Base-by-base conservation (phyloP, 2,888 invertebrate species). In the Strigamia transsilvanica region DNA sequence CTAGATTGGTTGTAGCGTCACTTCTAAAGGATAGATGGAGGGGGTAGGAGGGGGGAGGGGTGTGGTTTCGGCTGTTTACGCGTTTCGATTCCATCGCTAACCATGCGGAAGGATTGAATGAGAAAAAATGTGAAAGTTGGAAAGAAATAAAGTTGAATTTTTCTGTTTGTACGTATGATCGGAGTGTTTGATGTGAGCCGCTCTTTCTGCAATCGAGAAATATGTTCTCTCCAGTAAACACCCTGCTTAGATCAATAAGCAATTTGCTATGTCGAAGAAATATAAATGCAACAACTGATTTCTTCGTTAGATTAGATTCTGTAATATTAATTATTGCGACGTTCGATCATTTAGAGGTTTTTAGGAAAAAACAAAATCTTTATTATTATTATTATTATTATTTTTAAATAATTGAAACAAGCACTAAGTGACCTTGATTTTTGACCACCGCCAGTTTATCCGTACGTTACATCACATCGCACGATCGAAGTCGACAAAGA, bases 221-320 rank as follows among this genome's bases (percentile, higher is more conserved):
- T 73, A 73, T 73, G 27, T 32, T 27, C 32, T 56, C 56, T n/a
- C 27, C 73, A 15, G 73, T 73, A 73, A 73, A 73, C 73, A 73
- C 32, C 27, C 27, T 73, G 18, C 21, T 32, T 73, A 32, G 73
- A 73, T 73, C 73, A 73, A 73, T 73, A 73, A 73, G 73, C 73
- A 73, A 73, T 73, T 73, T 27, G 73, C 13, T 38, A 38, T 10
- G 38, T 38, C 27, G 27, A 27, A 27, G 27, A 27, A 27, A 27
- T 27, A 27, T 27, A 27, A 27, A 27, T 27, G 27, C 27, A 27
- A 27, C 73, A 27, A 73, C 73, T 73, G 27, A 32, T 66, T 66
- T 66, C 23, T 21, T 27, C 27, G 27, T 27, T 27, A 27, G 27
- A 27, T 27, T 27, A 27, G 2, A 27, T 27, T 27, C 27, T 27